Evolutionary conservation across 2,113 vertebrate genomes (phyloP).

Genomic region (Carollia perspicillata): DNA sequence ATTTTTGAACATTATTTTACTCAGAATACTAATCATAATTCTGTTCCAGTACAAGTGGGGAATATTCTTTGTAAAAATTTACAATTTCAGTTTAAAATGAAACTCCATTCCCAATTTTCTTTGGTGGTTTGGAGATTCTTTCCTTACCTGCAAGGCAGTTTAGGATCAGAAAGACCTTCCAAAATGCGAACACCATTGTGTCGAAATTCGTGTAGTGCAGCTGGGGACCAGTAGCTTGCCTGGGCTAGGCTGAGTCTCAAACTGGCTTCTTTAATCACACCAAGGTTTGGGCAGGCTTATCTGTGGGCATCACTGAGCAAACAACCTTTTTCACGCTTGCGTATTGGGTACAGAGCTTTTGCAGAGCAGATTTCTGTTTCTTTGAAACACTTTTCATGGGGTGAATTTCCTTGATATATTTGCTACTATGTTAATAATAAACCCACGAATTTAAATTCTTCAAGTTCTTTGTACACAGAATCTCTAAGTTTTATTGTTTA

Average conservation of each 20-base stretch:
- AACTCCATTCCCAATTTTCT: not conserved
- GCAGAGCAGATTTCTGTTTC: conserved; percentile 62
- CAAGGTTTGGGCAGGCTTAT: conserved; percentile 65
- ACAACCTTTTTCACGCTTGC: conserved; percentile 50
- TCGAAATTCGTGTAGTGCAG: not conserved
- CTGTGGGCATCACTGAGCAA: conserved; percentile 58
- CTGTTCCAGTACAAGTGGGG: not conserved
- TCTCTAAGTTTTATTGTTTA: conserved; percentile 58
- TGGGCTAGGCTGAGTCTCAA: conserved; percentile 30
- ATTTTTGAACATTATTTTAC: not conserved
- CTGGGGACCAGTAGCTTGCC: not conserved
- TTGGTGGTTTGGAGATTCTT: not conserved
- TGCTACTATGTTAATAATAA: conserved; percentile 77
- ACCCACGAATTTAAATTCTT: conserved; percentile 61
- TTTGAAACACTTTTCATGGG: conserved; percentile 68
- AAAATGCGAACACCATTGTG: conserved; percentile 51
- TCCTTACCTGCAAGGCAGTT: conserved; percentile 70
- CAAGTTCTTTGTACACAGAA: conserved; percentile 61
- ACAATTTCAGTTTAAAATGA: not conserved
- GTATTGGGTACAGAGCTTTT: conserved; percentile 61
- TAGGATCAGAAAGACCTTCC: conserved; percentile 63
- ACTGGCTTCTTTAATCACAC: conserved; percentile 58
- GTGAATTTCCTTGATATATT: conserved; percentile 69
- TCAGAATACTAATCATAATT: not conserved
- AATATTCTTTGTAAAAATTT: not conserved